Evolutionary conservation across 2,113 vertebrate species (phyloP).

Genomic region (Toxostoma redivivum): DNA sequence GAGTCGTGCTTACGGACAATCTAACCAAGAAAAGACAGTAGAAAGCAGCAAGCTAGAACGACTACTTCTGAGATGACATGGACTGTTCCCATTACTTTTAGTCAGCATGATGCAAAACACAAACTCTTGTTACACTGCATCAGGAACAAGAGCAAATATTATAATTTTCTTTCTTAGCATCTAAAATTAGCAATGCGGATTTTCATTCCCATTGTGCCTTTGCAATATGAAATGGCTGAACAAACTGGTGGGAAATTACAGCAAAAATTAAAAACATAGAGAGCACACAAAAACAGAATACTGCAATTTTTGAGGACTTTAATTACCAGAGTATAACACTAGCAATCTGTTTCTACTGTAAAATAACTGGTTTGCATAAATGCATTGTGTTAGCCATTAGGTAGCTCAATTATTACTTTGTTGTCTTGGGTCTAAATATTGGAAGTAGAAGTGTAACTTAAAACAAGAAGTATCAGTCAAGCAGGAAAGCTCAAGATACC

Average conservation of each 20-base stretch:
- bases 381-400: not conserved
- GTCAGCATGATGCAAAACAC: not conserved
- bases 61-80: not conserved
- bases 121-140: not conserved
- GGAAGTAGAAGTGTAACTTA: constrained; percentile 20
- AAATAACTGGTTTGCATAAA: not conserved
- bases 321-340: not conserved
- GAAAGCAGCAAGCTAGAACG: not conserved
- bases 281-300: not conserved
- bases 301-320: not conserved
- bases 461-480: constrained; percentile 63
- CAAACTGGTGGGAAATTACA: not conserved
- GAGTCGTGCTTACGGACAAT: not conserved
- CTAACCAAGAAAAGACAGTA: not conserved
- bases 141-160: not conserved
- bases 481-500: constrained; percentile 27
- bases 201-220: not conserved
- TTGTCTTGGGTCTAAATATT: constrained; percentile 26
- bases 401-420: not conserved
- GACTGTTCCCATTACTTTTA: not conserved
- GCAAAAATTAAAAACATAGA: not conserved
- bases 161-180: not conserved
- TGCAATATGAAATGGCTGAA: not conserved
- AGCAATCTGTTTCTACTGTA: not conserved
- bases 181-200: not conserved